Percentiles rank a stretch among this genome's conserved stretches.
phyloP scores from a whole-genome alignment of 64 coral and sea anemone genomes.

The Hydrozoanthus tunicans region DNA sequence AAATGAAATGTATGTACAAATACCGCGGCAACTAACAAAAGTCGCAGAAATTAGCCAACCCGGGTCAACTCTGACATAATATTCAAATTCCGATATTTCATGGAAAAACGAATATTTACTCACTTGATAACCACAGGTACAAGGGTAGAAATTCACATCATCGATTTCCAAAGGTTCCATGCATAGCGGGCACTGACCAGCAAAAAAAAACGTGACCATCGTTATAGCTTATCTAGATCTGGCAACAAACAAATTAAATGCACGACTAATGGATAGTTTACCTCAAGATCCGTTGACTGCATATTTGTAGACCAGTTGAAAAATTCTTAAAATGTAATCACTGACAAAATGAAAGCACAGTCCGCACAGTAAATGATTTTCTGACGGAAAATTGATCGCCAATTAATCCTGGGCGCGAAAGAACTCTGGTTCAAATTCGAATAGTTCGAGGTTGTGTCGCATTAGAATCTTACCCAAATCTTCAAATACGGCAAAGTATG shows the following conservation, averaged over 20 bases:
- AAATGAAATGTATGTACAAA: constrained; percentile 4
- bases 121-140: constrained; percentile 99
- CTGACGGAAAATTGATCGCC: constrained; percentile 43
- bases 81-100: neutral
- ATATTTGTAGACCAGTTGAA: constrained; percentile 28
- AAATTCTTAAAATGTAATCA: constrained; percentile 13
- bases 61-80: neutral
- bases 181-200: constrained; percentile 89
- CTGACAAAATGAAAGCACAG: constrained; percentile 25
- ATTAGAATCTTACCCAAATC: constrained; percentile 11
- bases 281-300: constrained; percentile 77
- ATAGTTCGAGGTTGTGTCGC: constrained; percentile 52
- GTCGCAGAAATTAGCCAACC: neutral
- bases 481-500: neutral
- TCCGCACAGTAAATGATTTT: constrained; percentile 15
- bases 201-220: constrained; percentile 29
- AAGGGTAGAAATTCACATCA: constrained; percentile 98
- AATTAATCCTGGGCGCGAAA: constrained; percentile 55
- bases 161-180: constrained; percentile 99
- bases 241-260: neutral
- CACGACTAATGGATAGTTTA: constrained; percentile 24
- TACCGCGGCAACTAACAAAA: neutral
- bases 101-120: neutral
- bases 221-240: constrained; percentile 57
- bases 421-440: constrained; percentile 59